These are phyloP conservation scores for Enteromius trimaculatus DNA, from an alignment of 2,797 vertebrate genomes.

Conservation along the genomic window DNA sequence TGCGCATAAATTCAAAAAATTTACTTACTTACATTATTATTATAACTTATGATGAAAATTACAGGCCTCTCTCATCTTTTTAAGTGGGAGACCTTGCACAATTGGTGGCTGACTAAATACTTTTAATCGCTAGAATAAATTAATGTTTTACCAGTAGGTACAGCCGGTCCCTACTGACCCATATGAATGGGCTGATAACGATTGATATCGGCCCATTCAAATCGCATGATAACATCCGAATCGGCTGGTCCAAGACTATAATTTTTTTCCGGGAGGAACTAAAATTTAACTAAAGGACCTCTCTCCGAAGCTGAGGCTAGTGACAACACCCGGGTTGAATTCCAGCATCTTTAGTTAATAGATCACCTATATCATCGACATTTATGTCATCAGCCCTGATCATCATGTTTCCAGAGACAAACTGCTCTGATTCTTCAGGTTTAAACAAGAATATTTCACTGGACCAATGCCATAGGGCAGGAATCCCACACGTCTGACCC, in stretches of 20 bases:
- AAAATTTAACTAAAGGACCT: not conserved
- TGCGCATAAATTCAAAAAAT: too few species aligned
- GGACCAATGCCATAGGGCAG: not conserved
- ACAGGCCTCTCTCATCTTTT: too few species aligned
- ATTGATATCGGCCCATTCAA: too few species aligned
- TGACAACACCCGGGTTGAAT: not conserved
- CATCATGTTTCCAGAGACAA: not conserved
- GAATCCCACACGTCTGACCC: not conserved
- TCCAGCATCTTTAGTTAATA: not conserved
- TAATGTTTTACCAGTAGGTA: too few species aligned
- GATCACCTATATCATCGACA: not conserved
- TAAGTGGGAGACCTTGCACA: too few species aligned
- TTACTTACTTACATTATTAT: too few species aligned
- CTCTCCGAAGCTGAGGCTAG: not conserved
- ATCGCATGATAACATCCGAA: too few species aligned
- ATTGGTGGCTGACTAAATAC: too few species aligned
- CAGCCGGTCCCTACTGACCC: too few species aligned
- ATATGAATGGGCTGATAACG: too few species aligned
- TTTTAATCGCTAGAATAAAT: too few species aligned
- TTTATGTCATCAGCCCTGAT: not conserved
- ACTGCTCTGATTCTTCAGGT: not conserved
- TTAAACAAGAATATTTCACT: not conserved
- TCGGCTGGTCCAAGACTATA: not conserved
- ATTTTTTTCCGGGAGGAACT: not conserved
- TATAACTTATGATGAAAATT: too few species aligned